Evolutionary conservation across 2,797 vertebrate genomes (phyloP).

Genomic region (Taeniopygia guttata): DNA sequence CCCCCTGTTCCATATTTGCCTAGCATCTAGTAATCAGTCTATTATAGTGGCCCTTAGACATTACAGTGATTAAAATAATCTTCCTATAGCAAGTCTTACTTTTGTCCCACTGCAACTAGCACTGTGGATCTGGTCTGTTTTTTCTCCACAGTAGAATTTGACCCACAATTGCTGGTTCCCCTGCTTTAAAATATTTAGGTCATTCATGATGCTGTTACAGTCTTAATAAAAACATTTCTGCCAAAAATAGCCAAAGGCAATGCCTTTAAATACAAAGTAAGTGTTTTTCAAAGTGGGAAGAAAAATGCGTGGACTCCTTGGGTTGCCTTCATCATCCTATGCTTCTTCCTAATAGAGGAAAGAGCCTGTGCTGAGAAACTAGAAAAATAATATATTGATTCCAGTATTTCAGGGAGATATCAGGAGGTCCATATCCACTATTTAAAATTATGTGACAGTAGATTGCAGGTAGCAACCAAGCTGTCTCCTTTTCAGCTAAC

Average conservation of each 20-base stretch:
- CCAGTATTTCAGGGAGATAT: neutral
- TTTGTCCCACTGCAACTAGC: neutral
- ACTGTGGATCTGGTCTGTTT: neutral
- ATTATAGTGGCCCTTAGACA: neutral
- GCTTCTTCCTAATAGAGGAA: neutral
- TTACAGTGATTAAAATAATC: neutral
- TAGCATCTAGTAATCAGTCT: neutral
- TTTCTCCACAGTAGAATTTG: neutral
- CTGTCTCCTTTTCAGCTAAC: neutral
- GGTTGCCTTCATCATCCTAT: neutral
- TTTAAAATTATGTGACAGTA: neutral
- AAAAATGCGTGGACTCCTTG: neutral
- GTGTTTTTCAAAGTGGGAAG: neutral
- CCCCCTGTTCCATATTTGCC: neutral
- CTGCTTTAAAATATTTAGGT: neutral
- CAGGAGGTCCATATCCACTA: neutral
- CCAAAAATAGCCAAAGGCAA: neutral
- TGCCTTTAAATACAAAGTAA: neutral
- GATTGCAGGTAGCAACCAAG: neutral
- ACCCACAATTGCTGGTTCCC: neutral
- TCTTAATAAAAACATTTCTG: neutral
- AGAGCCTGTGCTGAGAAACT: neutral
- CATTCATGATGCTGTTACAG: neutral
- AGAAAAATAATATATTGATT: neutral
- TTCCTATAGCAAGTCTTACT: neutral